Percentiles rank a stretch among this genome's conserved stretches.
phyloP scores from a whole-genome alignment of 2,888 invertebrate species.

The Napeogenes inachia region DNA sequence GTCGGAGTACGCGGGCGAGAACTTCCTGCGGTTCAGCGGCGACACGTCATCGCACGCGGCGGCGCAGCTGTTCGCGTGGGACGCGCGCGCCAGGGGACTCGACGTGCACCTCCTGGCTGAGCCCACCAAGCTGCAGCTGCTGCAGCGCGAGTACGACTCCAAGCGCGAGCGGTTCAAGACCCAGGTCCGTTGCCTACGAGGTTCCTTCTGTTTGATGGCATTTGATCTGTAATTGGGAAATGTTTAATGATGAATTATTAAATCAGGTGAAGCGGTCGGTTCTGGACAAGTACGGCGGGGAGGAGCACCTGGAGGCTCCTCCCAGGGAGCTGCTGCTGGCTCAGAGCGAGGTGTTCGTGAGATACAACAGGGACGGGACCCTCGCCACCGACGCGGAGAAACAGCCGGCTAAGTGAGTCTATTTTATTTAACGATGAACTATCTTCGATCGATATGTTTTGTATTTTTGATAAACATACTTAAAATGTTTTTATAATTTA shows the following conservation, averaged over 20 bases:
- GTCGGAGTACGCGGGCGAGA: slow-evolving; percentile 94
- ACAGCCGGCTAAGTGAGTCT: slow-evolving; percentile 83
- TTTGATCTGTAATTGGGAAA: neutral
- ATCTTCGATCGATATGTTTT: no score
- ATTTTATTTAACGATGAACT: no score
- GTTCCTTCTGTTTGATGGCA: no score
- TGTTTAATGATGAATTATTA: neutral
- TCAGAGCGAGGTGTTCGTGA: slow-evolving; percentile 96
- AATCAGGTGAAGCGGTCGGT: slow-evolving; percentile 88
- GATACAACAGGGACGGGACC: slow-evolving; percentile 96
- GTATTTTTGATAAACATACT: no score
- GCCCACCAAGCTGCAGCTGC: slow-evolving; percentile 95
- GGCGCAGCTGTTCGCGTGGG: slow-evolving; percentile 98
- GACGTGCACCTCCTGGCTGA: slow-evolving; percentile 98
- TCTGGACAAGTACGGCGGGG: slow-evolving; percentile 95
- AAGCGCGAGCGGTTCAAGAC: slow-evolving; percentile 94
- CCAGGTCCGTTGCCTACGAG: slow-evolving; percentile 61
- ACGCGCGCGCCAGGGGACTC: slow-evolving; percentile 93
- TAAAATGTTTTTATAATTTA: no score
- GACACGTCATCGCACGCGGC: slow-evolving; percentile 94
- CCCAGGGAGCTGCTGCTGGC: slow-evolving; percentile 93
- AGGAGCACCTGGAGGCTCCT: slow-evolving; percentile 91
- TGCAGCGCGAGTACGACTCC: slow-evolving; percentile 92
- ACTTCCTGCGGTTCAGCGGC: slow-evolving; percentile 95
- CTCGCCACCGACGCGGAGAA: slow-evolving; percentile 92